These are phyloP conservation scores for Zaprionus camerounensis DNA, from an alignment of 1,140 invertebrate genomes.

Conservation along the genomic window DNA sequence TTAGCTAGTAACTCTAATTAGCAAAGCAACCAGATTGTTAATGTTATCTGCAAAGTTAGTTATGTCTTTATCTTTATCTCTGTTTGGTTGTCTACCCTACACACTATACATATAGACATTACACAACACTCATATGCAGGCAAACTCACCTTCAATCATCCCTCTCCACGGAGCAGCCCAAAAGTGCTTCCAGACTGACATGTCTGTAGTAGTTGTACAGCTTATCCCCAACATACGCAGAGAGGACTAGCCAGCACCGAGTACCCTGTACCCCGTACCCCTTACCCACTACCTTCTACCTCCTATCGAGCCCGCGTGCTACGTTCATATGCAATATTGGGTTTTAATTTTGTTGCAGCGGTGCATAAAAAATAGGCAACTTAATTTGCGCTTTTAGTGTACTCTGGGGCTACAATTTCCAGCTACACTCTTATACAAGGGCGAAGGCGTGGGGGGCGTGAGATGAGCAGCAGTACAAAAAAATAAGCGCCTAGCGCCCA, in stretches of 20 bases:
- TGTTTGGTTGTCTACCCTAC: neutral
- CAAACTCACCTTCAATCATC: neutral
- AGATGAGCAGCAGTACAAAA: neutral
- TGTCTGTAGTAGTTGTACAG: neutral
- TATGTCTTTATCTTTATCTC: neutral
- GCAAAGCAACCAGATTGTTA: neutral
- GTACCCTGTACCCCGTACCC: neutral
- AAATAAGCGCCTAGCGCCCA: neutral
- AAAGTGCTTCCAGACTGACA: constrained; percentile 6
- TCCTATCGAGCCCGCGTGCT: neutral
- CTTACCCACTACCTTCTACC: neutral
- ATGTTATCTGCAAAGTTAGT: neutral
- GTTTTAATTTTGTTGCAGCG: constrained; percentile 75
- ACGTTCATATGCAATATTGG: constrained; percentile 61
- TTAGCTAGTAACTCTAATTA: neutral
- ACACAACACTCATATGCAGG: neutral
- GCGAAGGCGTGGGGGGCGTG: neutral
- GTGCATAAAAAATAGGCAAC: constrained; percentile 61
- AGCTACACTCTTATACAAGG: neutral
- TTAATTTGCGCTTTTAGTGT: constrained; percentile 81
- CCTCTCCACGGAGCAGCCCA: neutral
- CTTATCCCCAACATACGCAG: neutral
- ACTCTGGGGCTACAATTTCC: constrained; percentile 67
- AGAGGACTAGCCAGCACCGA: neutral
- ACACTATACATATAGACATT: neutral